Percentiles rank a stretch among this genome's conserved stretches.
Evolutionary conservation across 2,113 vertebrate species (phyloP).

Genomic region (Thermophis baileyi): DNA sequence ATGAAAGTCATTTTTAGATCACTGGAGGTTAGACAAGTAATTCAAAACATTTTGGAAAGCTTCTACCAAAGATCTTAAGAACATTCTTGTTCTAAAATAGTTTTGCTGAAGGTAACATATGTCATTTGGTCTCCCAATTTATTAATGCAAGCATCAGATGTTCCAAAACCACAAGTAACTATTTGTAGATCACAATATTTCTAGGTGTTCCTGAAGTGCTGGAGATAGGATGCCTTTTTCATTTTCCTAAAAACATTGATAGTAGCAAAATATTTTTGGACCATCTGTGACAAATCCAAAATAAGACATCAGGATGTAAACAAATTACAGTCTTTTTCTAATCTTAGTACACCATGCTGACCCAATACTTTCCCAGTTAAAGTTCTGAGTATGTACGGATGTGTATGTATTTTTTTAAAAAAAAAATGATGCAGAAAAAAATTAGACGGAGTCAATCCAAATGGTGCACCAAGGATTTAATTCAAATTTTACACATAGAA

Average conservation of each 20-base stretch:
- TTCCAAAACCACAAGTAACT: neutral
- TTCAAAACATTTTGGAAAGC: neutral
- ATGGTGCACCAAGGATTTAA: neutral
- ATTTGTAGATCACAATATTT: neutral
- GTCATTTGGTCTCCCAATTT: neutral
- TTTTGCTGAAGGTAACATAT: neutral
- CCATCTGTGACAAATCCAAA: neutral
- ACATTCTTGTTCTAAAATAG: neutral
- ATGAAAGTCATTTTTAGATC: neutral
- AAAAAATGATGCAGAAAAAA: neutral
- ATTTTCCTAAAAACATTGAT: neutral
- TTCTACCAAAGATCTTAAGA: neutral
- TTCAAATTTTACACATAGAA: neutral
- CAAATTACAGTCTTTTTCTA: neutral
- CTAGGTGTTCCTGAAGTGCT: neutral
- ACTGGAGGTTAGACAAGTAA: neutral
- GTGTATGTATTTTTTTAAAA: neutral
- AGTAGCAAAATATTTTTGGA: neutral
- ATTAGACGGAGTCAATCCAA: neutral
- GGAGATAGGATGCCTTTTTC: neutral
- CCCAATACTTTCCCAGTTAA: neutral
- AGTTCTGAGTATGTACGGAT: neutral
- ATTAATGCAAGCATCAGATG: neutral
- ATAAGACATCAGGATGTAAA: neutral
- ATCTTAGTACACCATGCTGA: neutral